These are phyloP conservation scores for Aphelocoma coerulescens DNA, from an alignment of 2,113 vertebrate species.

Conservation along the genomic window DNA sequence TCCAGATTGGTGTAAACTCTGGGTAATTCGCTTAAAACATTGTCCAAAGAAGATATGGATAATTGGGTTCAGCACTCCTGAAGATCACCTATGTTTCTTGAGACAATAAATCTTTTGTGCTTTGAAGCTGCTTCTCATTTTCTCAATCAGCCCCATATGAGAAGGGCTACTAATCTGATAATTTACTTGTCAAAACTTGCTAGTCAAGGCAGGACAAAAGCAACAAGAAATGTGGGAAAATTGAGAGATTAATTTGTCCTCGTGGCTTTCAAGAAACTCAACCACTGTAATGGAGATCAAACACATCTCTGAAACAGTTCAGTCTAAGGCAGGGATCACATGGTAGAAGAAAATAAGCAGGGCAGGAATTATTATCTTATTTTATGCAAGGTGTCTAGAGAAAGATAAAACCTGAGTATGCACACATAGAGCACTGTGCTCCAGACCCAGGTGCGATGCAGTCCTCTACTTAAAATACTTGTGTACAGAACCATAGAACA, in stretches of 20 bases:
- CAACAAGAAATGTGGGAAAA: conserved; percentile 14
- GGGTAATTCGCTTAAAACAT: conserved; percentile 41
- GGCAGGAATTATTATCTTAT: neutral
- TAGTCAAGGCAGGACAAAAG: conserved; percentile 35
- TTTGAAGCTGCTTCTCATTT: conserved; percentile 23
- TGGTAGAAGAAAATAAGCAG: neutral
- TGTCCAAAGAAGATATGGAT: conserved; percentile 31
- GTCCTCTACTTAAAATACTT: neutral
- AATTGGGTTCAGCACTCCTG: conserved; percentile 28
- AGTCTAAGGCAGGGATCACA: neutral
- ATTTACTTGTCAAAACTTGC: conserved; percentile 52
- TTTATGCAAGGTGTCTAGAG: neutral
- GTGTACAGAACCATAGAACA: neutral
- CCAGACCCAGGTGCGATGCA: neutral
- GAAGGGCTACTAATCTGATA: conserved; percentile 29
- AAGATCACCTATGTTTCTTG: conserved; percentile 16
- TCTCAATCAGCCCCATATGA: conserved; percentile 16
- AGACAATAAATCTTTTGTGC: conserved; percentile 11
- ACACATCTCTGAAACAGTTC: neutral
- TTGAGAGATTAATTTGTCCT: conserved; percentile 2
- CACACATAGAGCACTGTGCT: neutral
- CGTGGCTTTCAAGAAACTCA: conserved; percentile 3
- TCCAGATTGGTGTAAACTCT: conserved; percentile 29
- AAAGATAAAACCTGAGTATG: neutral
- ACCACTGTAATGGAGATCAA: neutral